Evolutionary conservation across 2,888 invertebrate genomes (phyloP).

Genomic region (Bruchidius siliquastri): DNA sequence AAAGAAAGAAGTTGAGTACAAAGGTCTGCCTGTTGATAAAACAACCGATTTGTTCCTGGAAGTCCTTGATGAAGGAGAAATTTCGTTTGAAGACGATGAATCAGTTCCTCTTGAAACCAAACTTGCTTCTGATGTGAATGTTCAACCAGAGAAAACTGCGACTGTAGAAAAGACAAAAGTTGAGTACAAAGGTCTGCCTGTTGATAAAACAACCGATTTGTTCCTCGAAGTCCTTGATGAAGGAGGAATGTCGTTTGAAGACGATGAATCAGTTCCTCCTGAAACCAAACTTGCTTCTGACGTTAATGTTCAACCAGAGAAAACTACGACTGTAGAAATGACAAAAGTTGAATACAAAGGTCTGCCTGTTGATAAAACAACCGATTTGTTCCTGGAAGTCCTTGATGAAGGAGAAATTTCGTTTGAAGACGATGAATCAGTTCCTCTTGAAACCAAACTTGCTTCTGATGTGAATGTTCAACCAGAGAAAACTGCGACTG

Average conservation of each 20-base stretch:
- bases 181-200: conserved; percentile 27
- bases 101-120: neutral
- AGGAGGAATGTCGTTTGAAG: conserved; percentile 8
- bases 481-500: neutral
- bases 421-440: conserved; percentile 29
- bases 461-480: neutral
- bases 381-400: conserved; percentile 25
- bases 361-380: conserved; percentile 28
- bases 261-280: neutral
- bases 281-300: neutral
- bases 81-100: conserved; percentile 26
- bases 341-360: conserved; percentile 22
- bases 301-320: neutral
- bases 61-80: conserved; percentile 31
- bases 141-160: neutral
- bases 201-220: conserved; percentile 23
- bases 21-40: conserved; percentile 29
- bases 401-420: conserved; percentile 30
- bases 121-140: neutral
- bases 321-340: neutral
- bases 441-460: conserved; percentile 33
- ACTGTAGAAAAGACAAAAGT: conserved; percentile 7
- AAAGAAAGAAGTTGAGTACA: conserved; percentile 17
- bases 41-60: conserved; percentile 24
- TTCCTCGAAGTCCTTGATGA: conserved; percentile 32